Conservation (phyloP, 2,888 invertebrate species). For the Apodemia zela region DNA sequence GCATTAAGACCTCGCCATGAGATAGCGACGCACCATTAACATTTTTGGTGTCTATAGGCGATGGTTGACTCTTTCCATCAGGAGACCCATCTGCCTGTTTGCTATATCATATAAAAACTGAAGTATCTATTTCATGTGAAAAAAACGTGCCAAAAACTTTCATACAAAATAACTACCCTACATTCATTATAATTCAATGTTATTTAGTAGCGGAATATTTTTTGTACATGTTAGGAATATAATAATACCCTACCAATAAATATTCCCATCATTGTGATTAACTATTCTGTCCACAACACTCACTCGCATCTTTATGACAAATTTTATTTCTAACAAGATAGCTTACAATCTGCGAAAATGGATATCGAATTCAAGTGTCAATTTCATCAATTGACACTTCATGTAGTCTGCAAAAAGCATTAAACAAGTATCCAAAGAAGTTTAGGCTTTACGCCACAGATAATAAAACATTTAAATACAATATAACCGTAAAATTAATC, state of each 20-base stretch:
- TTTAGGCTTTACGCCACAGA: slow-evolving; percentile 23
- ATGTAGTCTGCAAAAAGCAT: slow-evolving; percentile 42
- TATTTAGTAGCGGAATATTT: slow-evolving; percentile 1
- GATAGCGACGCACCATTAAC: too few relatives aligned
- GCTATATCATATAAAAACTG: too few relatives aligned
- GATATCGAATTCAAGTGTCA: slow-evolving; percentile 18
- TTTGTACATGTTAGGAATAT: not conserved
- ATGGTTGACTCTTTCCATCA: too few relatives aligned
- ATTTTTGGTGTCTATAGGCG: too few relatives aligned
- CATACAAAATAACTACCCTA: not conserved
- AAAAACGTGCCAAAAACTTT: too few relatives aligned
- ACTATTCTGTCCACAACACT: slow-evolving; percentile 16
- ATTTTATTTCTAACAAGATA: slow-evolving; percentile 67
- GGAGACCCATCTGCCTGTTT: too few relatives aligned
- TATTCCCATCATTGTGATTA: slow-evolving; percentile 13
- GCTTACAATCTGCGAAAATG: slow-evolving; percentile 36
- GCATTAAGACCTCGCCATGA: too few relatives aligned
- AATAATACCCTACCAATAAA: slow-evolving; percentile 7
- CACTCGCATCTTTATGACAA: slow-evolving; percentile 35
- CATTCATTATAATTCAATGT: not conserved
- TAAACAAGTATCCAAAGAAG: slow-evolving; percentile 2
- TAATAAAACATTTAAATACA: slow-evolving; percentile 30
- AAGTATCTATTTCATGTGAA: too few relatives aligned
- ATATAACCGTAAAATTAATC: slow-evolving; percentile 24
- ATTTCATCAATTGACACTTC: slow-evolving; percentile 16